Conservation (phyloP, 2,888 invertebrate genomes). For the Magallana nippona region DNA sequence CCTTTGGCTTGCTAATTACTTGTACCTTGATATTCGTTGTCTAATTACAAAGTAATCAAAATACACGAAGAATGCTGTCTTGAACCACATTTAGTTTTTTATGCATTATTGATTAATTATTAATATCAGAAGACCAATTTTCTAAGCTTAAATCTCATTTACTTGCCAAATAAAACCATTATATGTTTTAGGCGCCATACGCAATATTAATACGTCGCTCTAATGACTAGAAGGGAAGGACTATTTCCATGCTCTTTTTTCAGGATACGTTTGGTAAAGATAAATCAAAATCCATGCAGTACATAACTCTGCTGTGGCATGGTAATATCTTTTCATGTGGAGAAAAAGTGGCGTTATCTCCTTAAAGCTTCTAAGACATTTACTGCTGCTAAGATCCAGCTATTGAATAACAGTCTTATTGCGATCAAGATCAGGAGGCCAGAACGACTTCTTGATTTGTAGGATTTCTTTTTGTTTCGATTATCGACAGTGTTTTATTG, state of each 20-base stretch:
- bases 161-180: neutral
- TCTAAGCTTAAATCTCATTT: neutral
- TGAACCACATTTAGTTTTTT: neutral
- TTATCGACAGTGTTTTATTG: slow-evolving; percentile 7
- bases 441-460: neutral
- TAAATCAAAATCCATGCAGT: neutral
- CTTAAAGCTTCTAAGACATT: slow-evolving; percentile 15
- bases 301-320: neutral
- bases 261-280: neutral
- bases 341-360: slow-evolving; percentile 5
- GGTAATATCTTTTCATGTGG: neutral
- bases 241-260: neutral
- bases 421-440: slow-evolving; percentile 6
- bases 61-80: neutral
- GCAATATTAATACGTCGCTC: neutral
- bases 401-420: neutral
- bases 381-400: slow-evolving; percentile 8
- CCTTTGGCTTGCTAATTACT: neutral
- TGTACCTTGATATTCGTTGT: neutral
- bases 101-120: neutral
- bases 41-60: neutral
- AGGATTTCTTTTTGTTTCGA: neutral
- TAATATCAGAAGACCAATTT: neutral
- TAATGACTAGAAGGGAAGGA: neutral
- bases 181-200: neutral